Base-by-base conservation (phyloP, 1,140 invertebrate genomes). In the Lucilia sericata region DNA sequence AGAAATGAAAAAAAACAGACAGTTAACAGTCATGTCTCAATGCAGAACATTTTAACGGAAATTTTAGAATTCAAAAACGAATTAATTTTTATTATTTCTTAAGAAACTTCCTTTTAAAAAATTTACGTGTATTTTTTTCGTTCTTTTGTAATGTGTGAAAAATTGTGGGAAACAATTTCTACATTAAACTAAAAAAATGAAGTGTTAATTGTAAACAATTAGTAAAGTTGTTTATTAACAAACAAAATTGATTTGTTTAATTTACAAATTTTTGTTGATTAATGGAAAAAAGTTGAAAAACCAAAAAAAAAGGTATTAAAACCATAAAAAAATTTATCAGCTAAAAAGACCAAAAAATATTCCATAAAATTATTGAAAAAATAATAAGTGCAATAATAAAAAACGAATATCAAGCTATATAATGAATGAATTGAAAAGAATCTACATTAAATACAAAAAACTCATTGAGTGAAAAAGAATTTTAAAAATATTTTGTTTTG, bases 1-100 rank as follows among this genome's bases (percentile, higher is more conserved):
- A 80, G 76, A 80, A 80, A 80, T 80, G n/a, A 80, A 80, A 80
- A n/a, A 25, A 70, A 13, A 47, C 76, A 80, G 76, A 80, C 76
- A 80, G 76, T 80, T 80, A 80, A 80, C 76, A 80, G 76, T 49
- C 74, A 70, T 21, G n/a, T 21, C 21, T 21, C 65, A 70, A 21
- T n/a, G n/a, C 65, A 70, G 65, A 70, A 70, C 65, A 70, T 70
- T 21, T 70, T 70, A 21, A 70, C 65, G 65, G 65, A 70, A 10
- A 70, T 21, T 70, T 70, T 70, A 21, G 17, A 21, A 21, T 14
- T 60, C 42, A 42, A 55, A 55, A 12, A 55, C 12, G 12, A 55
- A 55, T 55, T 42, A 8, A 42, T 8, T 42, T 42, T 42, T 8
- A 42, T 42, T 42, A 42, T 8, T 42, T 42, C 42, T 42, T 42